Evolutionary conservation across 2,113 vertebrate species (phyloP).

Genomic region (Callipepla squamata): DNA sequence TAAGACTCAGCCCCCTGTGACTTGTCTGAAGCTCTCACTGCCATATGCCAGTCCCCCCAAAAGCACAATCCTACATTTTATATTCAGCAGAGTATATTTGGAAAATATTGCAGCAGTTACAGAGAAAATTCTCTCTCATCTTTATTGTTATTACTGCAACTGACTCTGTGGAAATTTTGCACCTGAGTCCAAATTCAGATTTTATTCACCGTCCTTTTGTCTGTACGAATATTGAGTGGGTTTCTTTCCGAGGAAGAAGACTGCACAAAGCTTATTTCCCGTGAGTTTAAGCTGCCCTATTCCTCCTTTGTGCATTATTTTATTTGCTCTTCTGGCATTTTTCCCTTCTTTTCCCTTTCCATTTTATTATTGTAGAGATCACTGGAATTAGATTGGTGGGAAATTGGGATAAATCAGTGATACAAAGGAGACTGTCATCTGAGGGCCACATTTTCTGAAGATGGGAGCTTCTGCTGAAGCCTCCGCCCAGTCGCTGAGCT

Average conservation of each 20-base stretch:
- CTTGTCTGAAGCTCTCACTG: neutral
- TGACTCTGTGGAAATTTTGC: neutral
- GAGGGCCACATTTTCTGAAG: neutral
- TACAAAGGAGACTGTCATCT: neutral
- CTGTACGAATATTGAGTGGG: neutral
- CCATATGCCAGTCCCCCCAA: neutral
- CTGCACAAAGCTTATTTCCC: neutral
- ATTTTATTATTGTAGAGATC: neutral
- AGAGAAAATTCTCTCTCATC: neutral
- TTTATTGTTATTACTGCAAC: conserved; percentile 8
- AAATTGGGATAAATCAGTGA: neutral
- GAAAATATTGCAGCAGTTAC: conserved; percentile 16
- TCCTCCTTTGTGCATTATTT: neutral
- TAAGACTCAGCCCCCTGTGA: neutral
- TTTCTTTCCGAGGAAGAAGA: neutral
- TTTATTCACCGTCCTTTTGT: neutral
- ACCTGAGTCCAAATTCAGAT: neutral
- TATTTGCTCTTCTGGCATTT: neutral
- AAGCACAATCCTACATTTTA: neutral
- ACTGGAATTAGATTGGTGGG: neutral
- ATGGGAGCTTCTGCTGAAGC: neutral
- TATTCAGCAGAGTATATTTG: neutral
- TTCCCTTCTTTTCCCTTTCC: neutral
- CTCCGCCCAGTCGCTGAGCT: neutral
- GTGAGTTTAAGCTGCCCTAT: neutral